These are phyloP conservation scores for Fregata magnificens DNA, from an alignment of 2,113 vertebrate species.

Conservation along the genomic window DNA sequence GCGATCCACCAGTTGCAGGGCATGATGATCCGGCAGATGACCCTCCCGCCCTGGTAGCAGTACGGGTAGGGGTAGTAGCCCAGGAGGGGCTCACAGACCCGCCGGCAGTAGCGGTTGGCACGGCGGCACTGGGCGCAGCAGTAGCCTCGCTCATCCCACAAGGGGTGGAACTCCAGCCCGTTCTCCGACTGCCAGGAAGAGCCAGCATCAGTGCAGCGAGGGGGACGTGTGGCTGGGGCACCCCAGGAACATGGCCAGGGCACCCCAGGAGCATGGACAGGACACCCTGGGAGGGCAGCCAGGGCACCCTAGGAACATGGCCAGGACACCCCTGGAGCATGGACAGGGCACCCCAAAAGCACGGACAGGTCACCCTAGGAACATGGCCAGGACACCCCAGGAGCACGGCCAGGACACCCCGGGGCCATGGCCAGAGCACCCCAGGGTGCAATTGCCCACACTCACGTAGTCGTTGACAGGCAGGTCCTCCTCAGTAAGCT, in stretches of 20 bases:
- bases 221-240: accelerated
- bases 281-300: neutral
- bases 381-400: neutral
- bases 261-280: no score
- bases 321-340: neutral
- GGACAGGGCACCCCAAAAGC: neutral
- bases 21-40: conserved; percentile 95
- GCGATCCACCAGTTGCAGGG: conserved; percentile 99
- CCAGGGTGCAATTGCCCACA: neutral
- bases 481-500: conserved; percentile 77
- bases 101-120: conserved; percentile 88
- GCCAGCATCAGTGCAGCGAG: accelerated
- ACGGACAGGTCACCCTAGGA: neutral
- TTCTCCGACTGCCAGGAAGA: conserved; percentile 81
- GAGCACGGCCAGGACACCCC: neutral
- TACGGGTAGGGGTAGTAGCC: conserved; percentile 94
- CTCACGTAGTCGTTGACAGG: conserved; percentile 81
- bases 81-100: conserved; percentile 88
- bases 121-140: conserved; percentile 91
- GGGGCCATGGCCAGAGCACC: no score
- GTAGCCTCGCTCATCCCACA: conserved; percentile 88
- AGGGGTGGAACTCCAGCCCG: conserved; percentile 88
- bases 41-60: conserved; percentile 92
- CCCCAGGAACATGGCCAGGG: accelerated
- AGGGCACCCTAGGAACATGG: accelerated